These are phyloP conservation scores for Arrhopalites spinosus DNA, from an alignment of 2,888 invertebrate species.

Conservation along the genomic window DNA sequence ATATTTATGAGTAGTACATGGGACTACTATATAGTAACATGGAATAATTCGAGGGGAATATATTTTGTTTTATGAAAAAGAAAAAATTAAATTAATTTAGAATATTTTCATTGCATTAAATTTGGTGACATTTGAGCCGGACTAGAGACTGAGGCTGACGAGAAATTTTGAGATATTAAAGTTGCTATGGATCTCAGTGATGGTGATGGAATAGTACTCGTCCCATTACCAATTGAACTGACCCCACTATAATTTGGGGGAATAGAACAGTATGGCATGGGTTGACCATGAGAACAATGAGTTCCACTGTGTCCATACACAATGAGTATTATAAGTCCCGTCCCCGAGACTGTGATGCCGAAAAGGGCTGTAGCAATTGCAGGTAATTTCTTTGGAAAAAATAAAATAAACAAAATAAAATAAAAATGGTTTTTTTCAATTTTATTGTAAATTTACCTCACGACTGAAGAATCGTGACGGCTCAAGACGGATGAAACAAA, in stretches of 20 bases:
- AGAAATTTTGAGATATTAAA: not conserved
- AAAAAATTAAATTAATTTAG: too few relatives aligned
- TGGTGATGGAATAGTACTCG: not conserved
- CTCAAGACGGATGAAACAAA: slow-evolving; percentile 76
- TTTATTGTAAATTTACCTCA: slow-evolving; percentile 55
- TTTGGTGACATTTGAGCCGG: too few relatives aligned
- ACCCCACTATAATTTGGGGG: too few relatives aligned
- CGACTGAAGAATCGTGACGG: slow-evolving; percentile 70
- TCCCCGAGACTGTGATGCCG: slow-evolving; percentile 68
- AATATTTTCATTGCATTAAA: too few relatives aligned
- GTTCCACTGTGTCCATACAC: slow-evolving; percentile 59
- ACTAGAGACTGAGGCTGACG: not conserved
- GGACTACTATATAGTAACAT: too few relatives aligned
- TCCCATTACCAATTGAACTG: too few relatives aligned
- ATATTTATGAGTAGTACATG: too few relatives aligned
- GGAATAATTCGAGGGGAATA: too few relatives aligned
- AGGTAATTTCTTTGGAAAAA: slow-evolving; percentile 75
- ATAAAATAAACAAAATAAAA: too few relatives aligned
- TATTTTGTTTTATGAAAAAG: too few relatives aligned
- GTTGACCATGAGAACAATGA: slow-evolving; percentile 69
- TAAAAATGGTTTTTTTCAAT: too few relatives aligned
- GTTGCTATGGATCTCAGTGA: not conserved
- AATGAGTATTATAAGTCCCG: slow-evolving; percentile 67
- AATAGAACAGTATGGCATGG: slow-evolving; percentile 47
- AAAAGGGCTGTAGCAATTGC: slow-evolving; percentile 72